Base-by-base conservation (phyloP, 2,888 invertebrate species). In the Drosophila setosimentum region DNA sequence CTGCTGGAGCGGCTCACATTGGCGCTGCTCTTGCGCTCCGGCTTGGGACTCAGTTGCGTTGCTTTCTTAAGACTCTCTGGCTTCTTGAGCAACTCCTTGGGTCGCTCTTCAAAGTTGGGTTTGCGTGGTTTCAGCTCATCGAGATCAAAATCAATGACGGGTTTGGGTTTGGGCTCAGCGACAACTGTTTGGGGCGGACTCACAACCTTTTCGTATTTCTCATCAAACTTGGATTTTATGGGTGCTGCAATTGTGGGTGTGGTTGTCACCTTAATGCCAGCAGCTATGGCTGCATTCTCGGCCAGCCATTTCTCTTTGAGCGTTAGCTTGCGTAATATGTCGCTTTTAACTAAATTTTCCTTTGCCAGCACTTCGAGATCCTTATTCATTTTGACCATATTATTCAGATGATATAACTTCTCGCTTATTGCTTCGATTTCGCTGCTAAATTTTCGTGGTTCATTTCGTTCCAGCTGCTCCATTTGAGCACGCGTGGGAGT, bases 291-390 rank as follows among this genome's bases (percentile, higher is more conserved):
- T 0, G 83, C 82, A 73, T 89, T 90, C 61, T 93, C 91, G 7
- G 92, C 91, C 54, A 93, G 71, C 93, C 93, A 93, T 73, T 93
- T 92, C 60, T 93, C 93, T 65, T 93, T 93, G 18, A 93, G 83
- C 1, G 92, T 92, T 2, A 93, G 72, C 73, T 93, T 93, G 54
- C 91, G 92, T 62, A 93, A 83, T 42, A 93, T 93, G 68, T 93
- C 93, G 69, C 91, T 93, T 57, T 91, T 92, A 3, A 93, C 93
- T 11, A 92, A 73, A 73, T 92, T 92, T 48, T 93, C 93, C 60
- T 93, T 93, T 57, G 92, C 92, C 69, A 93, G 72, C 49, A 86
- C 90, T 57, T 93, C 92, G 5, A 93, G 81, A 67, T 93, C 93
- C 54, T 93, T 93, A 59, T 91, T 93, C 88, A 93, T 86, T 78